Evolutionary conservation across 2,113 vertebrate species (phyloP), one percentile per base, ranked within the genome.

Genomic region (Eclectus roratus): DNA sequence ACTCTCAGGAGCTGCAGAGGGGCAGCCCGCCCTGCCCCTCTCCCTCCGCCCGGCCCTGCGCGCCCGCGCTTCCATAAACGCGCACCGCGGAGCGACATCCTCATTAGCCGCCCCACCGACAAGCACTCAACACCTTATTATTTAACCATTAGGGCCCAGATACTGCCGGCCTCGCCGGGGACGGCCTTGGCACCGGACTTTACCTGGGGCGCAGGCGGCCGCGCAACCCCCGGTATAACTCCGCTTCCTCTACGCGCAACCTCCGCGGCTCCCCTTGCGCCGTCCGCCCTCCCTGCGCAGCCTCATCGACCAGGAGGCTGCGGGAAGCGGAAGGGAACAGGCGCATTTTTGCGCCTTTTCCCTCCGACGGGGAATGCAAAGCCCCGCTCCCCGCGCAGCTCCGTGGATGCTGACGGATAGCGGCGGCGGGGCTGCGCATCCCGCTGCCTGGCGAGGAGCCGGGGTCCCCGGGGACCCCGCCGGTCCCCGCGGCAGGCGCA

Each of bases 101-200:
- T 95, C 95, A 97, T 97, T 96, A 97, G 86, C 95, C 70, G 60
- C 79, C 85, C 81, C 87, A 52, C 87, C 96, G 96, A 96, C 96
- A 97, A 90, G 85, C 95, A 97, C 96, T 97, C 96, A 97, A 96
- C 97, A 96, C 96, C 94, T 96, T 97, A 93, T 97, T 97, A 97
- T 80, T 97, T 95, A 96, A 92, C 97, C 96, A 97, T 97, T 94
- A 97, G 79, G 94, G 86, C 88, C 63, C 68, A 29, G 92, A 78
- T 80, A n/a, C 50, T 24, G 71, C 35, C 84, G 83, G 46, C 58
- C 41, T 56, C 23, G 41, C 56, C 61, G 6, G 12, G 69, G 76
- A 27, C 55, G 23, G 23, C 2, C 55, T 80, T 41, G 70, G 61
- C 91, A 68, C 39, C 23, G 46, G 1, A 17, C 35, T 43, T 80